Conservation (phyloP, 2,797 vertebrate genomes). For the Pachyuromys duprasi region DNA sequence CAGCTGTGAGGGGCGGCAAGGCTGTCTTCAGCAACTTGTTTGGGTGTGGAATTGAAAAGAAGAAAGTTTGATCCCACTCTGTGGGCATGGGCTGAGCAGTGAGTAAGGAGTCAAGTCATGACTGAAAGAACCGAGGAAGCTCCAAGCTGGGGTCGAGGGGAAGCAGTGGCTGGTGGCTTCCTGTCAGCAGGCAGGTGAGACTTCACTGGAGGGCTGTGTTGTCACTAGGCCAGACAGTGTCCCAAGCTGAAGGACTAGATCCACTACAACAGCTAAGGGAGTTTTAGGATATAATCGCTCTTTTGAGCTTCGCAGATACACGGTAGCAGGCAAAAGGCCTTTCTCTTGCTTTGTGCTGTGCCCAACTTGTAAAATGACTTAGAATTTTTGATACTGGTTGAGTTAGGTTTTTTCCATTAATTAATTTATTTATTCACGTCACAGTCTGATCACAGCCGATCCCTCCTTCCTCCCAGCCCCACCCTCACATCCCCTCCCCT, state of each 20-base stretch:
- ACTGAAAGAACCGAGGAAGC: constrained; percentile 57
- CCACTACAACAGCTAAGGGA: constrained; percentile 78
- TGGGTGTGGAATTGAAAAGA: constrained; percentile 85
- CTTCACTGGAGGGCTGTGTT: constrained; percentile 77
- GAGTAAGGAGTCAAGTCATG: constrained; percentile 78
- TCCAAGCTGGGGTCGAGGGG: constrained; percentile 58
- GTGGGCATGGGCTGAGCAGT: constrained; percentile 85
- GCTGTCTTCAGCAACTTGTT: constrained; percentile 85
- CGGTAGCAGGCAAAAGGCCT: constrained; percentile 78
- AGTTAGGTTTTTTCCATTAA: no score
- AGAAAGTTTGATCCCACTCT: constrained; percentile 89
- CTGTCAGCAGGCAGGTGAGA: constrained; percentile 58
- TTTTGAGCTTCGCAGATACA: constrained; percentile 80
- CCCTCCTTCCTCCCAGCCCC: no score
- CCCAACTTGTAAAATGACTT: constrained; percentile 26
- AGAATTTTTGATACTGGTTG: constrained; percentile 20
- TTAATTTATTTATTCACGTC: no score
- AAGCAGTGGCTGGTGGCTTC: constrained; percentile 68
- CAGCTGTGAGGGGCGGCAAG: constrained; percentile 87
- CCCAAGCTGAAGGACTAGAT: constrained; percentile 76
- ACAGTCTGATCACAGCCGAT: no score
- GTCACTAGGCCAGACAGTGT: constrained; percentile 66
- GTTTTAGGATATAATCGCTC: constrained; percentile 80
- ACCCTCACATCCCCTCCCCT: no score
- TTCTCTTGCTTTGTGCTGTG: not conserved